Percentiles rank a stretch among this genome's conserved stretches.
These are phyloP conservation scores for Caenorhabditis sinica DNA, from an alignment of 2,888 invertebrate species.

Conservation along the genomic window DNA sequence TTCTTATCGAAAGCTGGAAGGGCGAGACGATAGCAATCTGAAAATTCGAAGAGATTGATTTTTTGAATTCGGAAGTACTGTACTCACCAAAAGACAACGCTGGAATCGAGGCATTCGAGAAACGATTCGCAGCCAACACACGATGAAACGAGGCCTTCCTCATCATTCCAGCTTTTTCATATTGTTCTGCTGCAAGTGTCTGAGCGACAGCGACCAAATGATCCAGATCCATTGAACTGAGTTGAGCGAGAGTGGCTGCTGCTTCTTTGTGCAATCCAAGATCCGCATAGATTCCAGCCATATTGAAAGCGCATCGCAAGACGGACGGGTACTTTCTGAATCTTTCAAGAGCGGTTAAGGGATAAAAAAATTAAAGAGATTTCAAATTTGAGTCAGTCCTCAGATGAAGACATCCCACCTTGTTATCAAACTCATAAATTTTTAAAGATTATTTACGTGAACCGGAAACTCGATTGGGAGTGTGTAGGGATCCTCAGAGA, in stretches of 20 bases:
- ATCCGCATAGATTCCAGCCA: conserved; percentile 87
- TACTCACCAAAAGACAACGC: conserved; percentile 66
- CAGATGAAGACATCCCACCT: too few relatives aligned
- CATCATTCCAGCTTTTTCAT: conserved; percentile 92
- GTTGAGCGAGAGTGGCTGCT: conserved; percentile 84
- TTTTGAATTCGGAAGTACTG: not conserved
- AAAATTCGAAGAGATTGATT: conserved; percentile 3
- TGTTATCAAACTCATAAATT: too few relatives aligned
- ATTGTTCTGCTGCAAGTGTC: conserved; percentile 88
- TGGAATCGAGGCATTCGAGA: conserved; percentile 68
- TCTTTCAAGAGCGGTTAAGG: not conserved
- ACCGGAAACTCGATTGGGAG: too few relatives aligned
- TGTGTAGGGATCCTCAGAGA: not conserved
- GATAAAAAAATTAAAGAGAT: not conserved
- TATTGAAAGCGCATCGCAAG: conserved; percentile 67
- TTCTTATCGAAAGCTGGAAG: conserved; percentile 70
- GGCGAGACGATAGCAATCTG: conserved; percentile 68
- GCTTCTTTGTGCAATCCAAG: conserved; percentile 92
- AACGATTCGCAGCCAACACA: conserved; percentile 95
- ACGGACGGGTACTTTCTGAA: conserved; percentile 53
- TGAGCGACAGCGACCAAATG: conserved; percentile 87
- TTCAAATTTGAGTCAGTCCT: too few relatives aligned
- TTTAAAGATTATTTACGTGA: too few relatives aligned
- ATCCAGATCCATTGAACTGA: conserved; percentile 89
- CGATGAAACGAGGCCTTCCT: conserved; percentile 87